A percentile compares a stretch with the other conserved stretches of the same genome.
These are phyloP conservation scores for Drosophila neocordata DNA, from an alignment of 1,140 invertebrate genomes.

Conservation along the genomic window DNA sequence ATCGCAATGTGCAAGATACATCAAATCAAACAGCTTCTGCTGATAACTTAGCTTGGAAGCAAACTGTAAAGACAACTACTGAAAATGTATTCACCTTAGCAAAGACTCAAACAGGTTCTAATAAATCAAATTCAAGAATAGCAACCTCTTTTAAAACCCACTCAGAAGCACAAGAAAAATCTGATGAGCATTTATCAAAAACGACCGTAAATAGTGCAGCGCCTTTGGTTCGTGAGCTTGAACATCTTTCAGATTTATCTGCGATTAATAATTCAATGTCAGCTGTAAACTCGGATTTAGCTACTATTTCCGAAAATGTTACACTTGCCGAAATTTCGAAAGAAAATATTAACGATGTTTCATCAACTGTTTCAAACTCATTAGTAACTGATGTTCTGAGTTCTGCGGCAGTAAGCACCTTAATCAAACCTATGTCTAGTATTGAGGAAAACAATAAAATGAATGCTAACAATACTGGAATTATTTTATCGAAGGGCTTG, in stretches of 20 bases:
- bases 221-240: constrained; percentile 84
- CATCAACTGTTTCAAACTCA: constrained; percentile 15
- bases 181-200: constrained; percentile 51
- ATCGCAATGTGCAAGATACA: constrained; percentile 89
- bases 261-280: constrained; percentile 86
- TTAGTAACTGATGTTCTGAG: constrained; percentile 25
- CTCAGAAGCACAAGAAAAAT: constrained; percentile 55
- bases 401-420: constrained; percentile 6
- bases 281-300: constrained; percentile 86
- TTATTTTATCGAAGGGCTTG: constrained; percentile 71
- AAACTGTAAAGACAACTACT: constrained; percentile 95
- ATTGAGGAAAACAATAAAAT: constrained; percentile 82
- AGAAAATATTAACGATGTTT: constrained; percentile 39
- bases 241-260: constrained; percentile 85
- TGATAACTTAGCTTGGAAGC: constrained; percentile 94
- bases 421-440: constrained; percentile 60
- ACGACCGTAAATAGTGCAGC: constrained; percentile 68
- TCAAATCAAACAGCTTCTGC: constrained; percentile 95
- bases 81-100: constrained; percentile 92
- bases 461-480: constrained; percentile 78
- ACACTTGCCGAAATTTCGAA: constrained; percentile 85
- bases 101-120: constrained; percentile 89
- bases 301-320: constrained; percentile 92
- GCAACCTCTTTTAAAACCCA: constrained; percentile 29
- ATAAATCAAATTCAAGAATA: constrained; percentile 78